Evolutionary conservation across 2,888 invertebrate genomes (phyloP).

Genomic region (Xanthorhoe designata): DNA sequence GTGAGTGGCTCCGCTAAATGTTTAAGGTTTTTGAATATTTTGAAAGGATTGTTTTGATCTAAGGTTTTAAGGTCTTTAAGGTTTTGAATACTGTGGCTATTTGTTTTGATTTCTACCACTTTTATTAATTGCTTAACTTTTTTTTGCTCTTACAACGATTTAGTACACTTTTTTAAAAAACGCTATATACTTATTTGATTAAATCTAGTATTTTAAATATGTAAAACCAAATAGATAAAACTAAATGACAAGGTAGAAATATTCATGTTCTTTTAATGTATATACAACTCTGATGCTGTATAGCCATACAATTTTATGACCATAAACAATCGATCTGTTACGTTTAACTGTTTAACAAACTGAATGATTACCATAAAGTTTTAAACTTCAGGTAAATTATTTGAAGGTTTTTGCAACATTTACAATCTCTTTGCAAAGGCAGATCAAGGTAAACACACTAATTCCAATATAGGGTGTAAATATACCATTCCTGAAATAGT

Average conservation of each 20-base stretch:
- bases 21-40: no score
- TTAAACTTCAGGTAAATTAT: not conserved
- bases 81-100: no score
- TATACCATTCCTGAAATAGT: not conserved
- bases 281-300: not conserved
- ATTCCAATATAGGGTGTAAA: slow-evolving; percentile 11
- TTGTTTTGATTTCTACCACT: no score
- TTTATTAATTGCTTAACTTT: no score
- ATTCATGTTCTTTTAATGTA: not conserved
- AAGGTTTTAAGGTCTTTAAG: no score
- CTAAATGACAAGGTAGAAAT: not conserved
- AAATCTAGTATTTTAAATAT: no score
- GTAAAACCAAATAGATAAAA: no score
- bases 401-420: slow-evolving; percentile 6
- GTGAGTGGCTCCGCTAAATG: no score
- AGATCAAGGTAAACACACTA: slow-evolving; percentile 27
- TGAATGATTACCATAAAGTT: not conserved
- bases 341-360: not conserved
- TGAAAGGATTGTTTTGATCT: no score
- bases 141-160: no score
- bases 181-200: no score
- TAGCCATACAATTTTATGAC: not conserved
- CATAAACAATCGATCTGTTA: not conserved
- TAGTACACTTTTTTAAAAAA: no score
- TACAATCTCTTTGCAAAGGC: slow-evolving; percentile 25